Conservation (phyloP, 2,888 invertebrate species). For the Ophioninae sp. region DNA sequence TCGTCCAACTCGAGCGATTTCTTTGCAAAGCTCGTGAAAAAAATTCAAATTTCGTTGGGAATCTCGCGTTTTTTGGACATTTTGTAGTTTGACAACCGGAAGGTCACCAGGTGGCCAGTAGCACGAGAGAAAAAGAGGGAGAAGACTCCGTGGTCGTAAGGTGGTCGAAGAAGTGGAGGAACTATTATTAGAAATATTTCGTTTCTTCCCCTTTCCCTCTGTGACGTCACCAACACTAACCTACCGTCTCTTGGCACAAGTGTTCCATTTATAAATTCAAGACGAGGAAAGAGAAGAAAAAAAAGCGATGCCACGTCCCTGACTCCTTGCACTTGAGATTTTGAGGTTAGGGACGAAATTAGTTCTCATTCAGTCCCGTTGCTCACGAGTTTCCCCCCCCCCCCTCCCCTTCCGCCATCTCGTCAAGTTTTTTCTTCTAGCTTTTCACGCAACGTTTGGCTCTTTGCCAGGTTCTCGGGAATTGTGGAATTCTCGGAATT, state of each 20-base stretch:
- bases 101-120: slow-evolving; percentile 62
- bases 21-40: not conserved
- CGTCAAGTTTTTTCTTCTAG: slow-evolving; percentile 10
- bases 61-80: slow-evolving; percentile 10
- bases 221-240: slow-evolving; percentile 50
- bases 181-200: slow-evolving; percentile 57
- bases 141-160: slow-evolving; percentile 48
- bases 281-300: not conserved
- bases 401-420: slow-evolving; percentile 12
- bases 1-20: not conserved
- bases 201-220: slow-evolving; percentile 24
- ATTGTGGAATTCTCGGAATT: slow-evolving; percentile 34
- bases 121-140: slow-evolving; percentile 30
- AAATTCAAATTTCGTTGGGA: not conserved
- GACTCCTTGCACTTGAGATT: slow-evolving; percentile 55
- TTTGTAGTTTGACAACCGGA: slow-evolving; percentile 47
- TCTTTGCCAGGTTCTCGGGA: slow-evolving; percentile 33
- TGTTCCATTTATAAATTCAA: slow-evolving; percentile 57
- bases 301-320: not conserved
- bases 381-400: slow-evolving; percentile 35
- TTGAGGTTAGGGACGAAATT: slow-evolving; percentile 45
- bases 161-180: slow-evolving; percentile 62
- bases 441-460: slow-evolving; percentile 36
- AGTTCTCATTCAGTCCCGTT: slow-evolving; percentile 46
- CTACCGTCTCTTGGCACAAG: slow-evolving; percentile 35